A percentile compares a stretch with the other conserved stretches of the same genome.
These are phyloP conservation scores for Malthinus seriepunctatus DNA, from an alignment of 2,888 invertebrate species.

Conservation along the genomic window DNA sequence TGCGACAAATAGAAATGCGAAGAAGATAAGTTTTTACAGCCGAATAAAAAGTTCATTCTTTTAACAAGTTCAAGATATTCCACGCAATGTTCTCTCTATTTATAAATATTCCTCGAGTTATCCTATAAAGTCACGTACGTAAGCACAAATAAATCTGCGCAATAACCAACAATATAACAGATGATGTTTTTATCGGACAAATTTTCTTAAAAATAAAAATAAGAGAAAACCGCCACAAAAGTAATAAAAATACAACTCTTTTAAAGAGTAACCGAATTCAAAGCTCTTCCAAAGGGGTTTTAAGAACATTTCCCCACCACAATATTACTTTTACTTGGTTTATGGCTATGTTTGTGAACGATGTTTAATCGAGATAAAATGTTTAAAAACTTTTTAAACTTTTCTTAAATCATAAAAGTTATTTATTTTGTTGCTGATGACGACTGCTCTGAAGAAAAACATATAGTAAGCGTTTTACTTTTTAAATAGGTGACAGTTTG, in stretches of 20 bases:
- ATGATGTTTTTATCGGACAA: slow-evolving; percentile 8
- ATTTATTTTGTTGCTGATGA: too few relatives aligned
- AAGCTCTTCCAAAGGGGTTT: slow-evolving; percentile 15
- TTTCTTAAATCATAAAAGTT: too few relatives aligned
- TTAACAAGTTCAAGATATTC: too few relatives aligned
- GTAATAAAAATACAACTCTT: slow-evolving; percentile 2
- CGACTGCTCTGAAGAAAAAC: too few relatives aligned
- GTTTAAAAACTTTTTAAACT: not conserved
- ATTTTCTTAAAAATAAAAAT: slow-evolving; percentile 10
- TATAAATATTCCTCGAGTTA: slow-evolving; percentile 6
- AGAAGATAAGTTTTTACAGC: too few relatives aligned
- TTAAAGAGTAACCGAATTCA: slow-evolving; percentile 14
- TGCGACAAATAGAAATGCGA: too few relatives aligned
- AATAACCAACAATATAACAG: slow-evolving; percentile 13
- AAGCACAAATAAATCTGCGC: slow-evolving; percentile 17
- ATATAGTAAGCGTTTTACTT: too few relatives aligned
- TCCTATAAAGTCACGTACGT: slow-evolving; percentile 20
- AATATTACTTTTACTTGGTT: slow-evolving; percentile 16
- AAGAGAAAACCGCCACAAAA: slow-evolving; percentile 14
- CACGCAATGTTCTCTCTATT: too few relatives aligned
- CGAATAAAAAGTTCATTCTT: too few relatives aligned
- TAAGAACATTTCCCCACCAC: slow-evolving; percentile 2
- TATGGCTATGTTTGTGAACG: slow-evolving; percentile 8
- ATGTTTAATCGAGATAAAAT: slow-evolving; percentile 7
- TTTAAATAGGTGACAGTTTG: too few relatives aligned